A percentile compares a stretch with the other conserved stretches of the same genome.
These are phyloP conservation scores for Ctenomys sociabilis DNA, from an alignment of 2,113 vertebrate species.

Conservation along the genomic window DNA sequence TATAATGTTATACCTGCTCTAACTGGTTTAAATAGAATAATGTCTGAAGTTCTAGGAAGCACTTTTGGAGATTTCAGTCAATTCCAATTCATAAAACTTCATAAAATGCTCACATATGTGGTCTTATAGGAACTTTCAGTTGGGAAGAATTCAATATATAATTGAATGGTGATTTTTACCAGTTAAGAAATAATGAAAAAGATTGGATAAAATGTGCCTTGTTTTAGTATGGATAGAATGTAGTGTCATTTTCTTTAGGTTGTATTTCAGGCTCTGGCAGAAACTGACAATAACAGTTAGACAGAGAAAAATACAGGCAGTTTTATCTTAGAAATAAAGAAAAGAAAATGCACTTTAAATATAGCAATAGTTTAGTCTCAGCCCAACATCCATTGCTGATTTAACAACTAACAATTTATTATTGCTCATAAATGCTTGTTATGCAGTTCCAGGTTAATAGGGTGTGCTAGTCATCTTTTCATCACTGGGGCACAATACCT, in stretches of 20 bases:
- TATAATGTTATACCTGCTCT: background rate
- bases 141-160: background rate
- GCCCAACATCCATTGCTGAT: background rate
- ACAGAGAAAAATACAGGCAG: background rate
- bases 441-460: background rate
- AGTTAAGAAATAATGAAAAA: background rate
- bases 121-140: background rate
- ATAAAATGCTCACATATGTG: background rate
- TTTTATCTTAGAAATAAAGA: background rate
- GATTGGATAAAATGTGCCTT: background rate
- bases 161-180: background rate
- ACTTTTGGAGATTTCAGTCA: constrained; percentile 29
- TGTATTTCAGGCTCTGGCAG: background rate
- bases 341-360: background rate
- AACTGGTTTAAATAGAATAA: background rate
- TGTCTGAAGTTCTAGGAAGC: constrained; percentile 35
- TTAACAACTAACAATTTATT: constrained; percentile 3
- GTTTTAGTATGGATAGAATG: background rate
- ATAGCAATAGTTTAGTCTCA: background rate
- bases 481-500: background rate
- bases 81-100: constrained; percentile 4
- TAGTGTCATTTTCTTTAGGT: background rate
- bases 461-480: background rate
- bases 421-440: background rate
- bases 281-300: background rate